phyloP scores from a whole-genome alignment of 2,888 invertebrate genomes.

The Ennomos quercinarius region DNA sequence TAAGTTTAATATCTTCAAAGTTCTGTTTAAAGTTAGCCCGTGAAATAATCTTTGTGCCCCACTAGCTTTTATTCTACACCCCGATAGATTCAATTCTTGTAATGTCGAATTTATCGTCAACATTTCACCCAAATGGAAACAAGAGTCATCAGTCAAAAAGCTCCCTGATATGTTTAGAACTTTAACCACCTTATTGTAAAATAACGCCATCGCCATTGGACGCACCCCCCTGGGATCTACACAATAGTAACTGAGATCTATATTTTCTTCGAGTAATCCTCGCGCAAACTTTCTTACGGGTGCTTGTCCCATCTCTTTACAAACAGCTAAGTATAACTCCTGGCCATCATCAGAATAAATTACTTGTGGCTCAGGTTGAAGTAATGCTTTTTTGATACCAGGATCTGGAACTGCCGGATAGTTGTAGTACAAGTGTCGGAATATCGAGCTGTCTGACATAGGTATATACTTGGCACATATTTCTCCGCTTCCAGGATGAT shows the following conservation, averaged over 20 bases:
- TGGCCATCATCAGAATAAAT: conserved; percentile 68
- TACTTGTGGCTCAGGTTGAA: conserved; percentile 47
- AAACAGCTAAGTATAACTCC: conserved; percentile 61
- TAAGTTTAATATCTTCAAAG: conserved; percentile 31
- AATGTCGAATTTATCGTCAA: conserved; percentile 56
- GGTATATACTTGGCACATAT: conserved; percentile 63
- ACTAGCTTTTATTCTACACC: conserved; percentile 55
- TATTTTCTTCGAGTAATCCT: conserved; percentile 52
- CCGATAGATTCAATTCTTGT: conserved; percentile 60
- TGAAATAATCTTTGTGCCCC: conserved; percentile 24
- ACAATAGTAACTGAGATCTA: conserved; percentile 69
- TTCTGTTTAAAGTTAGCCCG: conserved; percentile 25
- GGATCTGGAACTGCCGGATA: conserved; percentile 72
- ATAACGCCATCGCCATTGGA: conserved; percentile 65
- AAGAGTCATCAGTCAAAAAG: conserved; percentile 64
- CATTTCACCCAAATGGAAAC: conserved; percentile 69
- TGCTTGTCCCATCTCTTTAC: conserved; percentile 63
- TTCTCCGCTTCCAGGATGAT: conserved; percentile 64
- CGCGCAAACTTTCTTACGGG: conserved; percentile 59
- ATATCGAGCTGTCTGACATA: conserved; percentile 62
- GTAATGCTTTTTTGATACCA: conserved; percentile 62
- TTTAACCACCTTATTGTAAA: conserved; percentile 59
- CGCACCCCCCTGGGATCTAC: conserved; percentile 63
- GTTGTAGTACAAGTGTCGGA: conserved; percentile 64
- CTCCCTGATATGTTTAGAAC: conserved; percentile 63